Conservation (phyloP, 2,888 invertebrate species). For the Sphaerophoria taeniata region DNA sequence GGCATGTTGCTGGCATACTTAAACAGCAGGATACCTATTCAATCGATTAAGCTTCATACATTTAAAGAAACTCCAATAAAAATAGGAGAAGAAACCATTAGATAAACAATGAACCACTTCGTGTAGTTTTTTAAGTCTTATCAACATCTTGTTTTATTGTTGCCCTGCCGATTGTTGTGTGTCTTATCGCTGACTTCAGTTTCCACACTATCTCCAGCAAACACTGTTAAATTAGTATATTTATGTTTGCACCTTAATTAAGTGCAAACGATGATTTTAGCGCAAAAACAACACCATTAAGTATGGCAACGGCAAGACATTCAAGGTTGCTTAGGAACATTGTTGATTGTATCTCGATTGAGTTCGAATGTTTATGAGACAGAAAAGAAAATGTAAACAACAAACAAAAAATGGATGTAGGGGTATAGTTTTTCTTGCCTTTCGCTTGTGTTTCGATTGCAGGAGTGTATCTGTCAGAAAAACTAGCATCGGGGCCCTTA, state of each 20-base stretch:
- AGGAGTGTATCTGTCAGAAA: no score
- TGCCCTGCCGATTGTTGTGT: no score
- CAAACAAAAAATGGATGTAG: background rate
- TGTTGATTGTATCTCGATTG: slow-evolving; percentile 65
- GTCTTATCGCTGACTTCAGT: no score
- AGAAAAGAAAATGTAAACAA: background rate
- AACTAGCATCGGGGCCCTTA: no score
- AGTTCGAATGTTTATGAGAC: slow-evolving; percentile 59
- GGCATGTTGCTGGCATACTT: no score
- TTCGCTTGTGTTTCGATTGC: background rate
- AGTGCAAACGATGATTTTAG: slow-evolving; percentile 49
- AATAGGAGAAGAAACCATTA: no score
- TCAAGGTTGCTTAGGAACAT: slow-evolving; percentile 50
- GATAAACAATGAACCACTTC: no score
- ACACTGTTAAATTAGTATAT: slow-evolving; percentile 53
- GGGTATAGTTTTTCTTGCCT: slow-evolving; percentile 17
- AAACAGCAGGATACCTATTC: no score
- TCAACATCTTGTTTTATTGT: no score
- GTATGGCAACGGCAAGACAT: slow-evolving; percentile 37
- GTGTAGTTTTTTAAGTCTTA: no score
- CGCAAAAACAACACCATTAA: slow-evolving; percentile 46
- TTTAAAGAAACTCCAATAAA: no score
- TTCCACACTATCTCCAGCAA: background rate
- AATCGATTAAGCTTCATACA: no score
- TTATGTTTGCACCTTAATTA: slow-evolving; percentile 64